A percentile compares a stretch with the other conserved stretches of the same genome.
Conservation (phyloP, 2,797 vertebrate genomes). For the Neoniphon sammara region DNA sequence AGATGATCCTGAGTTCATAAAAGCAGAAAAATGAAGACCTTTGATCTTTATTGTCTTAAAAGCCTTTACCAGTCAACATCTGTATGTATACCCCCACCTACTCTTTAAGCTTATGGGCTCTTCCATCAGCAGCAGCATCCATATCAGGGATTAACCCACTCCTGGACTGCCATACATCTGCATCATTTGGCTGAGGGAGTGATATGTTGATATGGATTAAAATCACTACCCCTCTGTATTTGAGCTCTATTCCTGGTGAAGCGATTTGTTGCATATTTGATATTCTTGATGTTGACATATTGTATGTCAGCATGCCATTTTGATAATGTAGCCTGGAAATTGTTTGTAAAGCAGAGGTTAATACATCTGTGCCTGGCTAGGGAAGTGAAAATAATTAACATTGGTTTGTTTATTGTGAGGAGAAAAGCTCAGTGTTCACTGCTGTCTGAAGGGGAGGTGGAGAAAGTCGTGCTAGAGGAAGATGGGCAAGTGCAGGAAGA, state of each 20-base stretch:
- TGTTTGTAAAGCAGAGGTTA: not conserved
- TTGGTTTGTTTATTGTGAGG: not conserved
- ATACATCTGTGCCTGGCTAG: not conserved
- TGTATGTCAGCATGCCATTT: no score
- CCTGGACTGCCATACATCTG: constrained; percentile 43
- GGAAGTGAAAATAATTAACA: constrained; percentile 3
- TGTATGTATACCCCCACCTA: constrained; percentile 21
- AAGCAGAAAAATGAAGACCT: constrained; percentile 29
- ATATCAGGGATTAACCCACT: constrained; percentile 67
- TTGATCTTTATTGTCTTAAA: constrained; percentile 33
- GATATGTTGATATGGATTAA: constrained; percentile 40
- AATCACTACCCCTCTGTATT: not conserved
- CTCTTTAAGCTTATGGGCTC: constrained; percentile 37
- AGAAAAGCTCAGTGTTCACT: not conserved
- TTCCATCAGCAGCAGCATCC: constrained; percentile 47
- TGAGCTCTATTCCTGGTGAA: constrained; percentile 20
- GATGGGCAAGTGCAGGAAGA: not conserved
- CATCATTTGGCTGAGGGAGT: constrained; percentile 35
- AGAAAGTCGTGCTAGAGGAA: not conserved
- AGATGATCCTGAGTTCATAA: no score
- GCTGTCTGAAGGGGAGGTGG: not conserved
- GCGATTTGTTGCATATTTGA: not conserved
- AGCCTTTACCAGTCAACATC: constrained; percentile 39
- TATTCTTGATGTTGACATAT: not conserved
- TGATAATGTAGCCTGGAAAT: not conserved